These are phyloP conservation scores for Oreohelix idahoensis DNA, from an alignment of 1,140 invertebrate species.

Conservation along the genomic window DNA sequence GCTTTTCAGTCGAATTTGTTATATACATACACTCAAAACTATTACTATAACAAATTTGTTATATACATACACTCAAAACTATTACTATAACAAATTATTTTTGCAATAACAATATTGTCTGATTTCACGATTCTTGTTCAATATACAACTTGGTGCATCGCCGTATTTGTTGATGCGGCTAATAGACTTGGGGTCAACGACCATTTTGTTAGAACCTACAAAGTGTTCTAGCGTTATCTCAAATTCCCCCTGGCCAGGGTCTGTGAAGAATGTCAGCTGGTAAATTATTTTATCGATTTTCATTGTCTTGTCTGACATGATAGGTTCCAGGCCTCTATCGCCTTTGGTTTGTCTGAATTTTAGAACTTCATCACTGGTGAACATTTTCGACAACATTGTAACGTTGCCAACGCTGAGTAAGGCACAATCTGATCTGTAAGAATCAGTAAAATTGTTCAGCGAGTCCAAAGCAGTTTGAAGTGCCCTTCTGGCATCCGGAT, in stretches of 20 bases:
- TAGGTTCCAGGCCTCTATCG: conserved; percentile 83
- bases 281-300: conserved; percentile 45
- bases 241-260: conserved; percentile 84
- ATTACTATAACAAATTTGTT: no score
- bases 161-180: conserved; percentile 92
- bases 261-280: conserved; percentile 79
- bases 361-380: conserved; percentile 76
- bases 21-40: no score
- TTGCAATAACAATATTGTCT: conserved; percentile 64
- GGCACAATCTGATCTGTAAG: conserved; percentile 35
- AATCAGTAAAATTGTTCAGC: conserved; percentile 40
- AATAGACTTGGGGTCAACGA: conserved; percentile 82
- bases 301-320: conserved; percentile 76
- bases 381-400: conserved; percentile 32
- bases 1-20: no score
- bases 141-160: conserved; percentile 83
- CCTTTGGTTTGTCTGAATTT: conserved; percentile 84
- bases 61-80: no score
- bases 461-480: conserved; percentile 35
- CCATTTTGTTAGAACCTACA: conserved; percentile 77
- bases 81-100: not conserved
- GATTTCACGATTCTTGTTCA: conserved; percentile 54
- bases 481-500: conserved; percentile 30
- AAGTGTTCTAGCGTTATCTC: conserved; percentile 82
- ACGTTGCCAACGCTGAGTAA: conserved; percentile 24